Base-by-base conservation (phyloP, 2,113 vertebrate species). In the Circaetus cinerascens region DNA sequence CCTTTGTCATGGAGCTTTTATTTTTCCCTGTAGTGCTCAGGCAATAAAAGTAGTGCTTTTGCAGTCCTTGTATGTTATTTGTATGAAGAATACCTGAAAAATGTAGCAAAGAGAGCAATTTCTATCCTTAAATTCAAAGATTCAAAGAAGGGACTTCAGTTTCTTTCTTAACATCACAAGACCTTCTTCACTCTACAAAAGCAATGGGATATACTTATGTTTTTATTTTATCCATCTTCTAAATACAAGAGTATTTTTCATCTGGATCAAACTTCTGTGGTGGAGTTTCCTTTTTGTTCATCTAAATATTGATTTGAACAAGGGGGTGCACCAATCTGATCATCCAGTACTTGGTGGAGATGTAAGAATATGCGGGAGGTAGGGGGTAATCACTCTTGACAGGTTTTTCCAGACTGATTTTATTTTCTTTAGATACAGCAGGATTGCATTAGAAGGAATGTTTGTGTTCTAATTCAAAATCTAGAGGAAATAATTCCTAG, bases 401-500 rank as follows among this genome's bases (percentile, higher is more conserved):
- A 41, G 48, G 2, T 53, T 94, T 90, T 91, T 60, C 21, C 13
- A 19, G 41, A 16, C 40, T 83, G 43, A 45, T 80, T 84, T 86
- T 69, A 10, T 73, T 90, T 93, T 87, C 34, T 56, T 88, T 50
- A 72, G 57, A 18, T 76, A n/a, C 4, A 80, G 27, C 41, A 64
- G 57, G 23, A 27, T 82, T 72, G 36, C 46, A 32, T 59, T 82
- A 34, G 62, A 73, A 68, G 36, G 64, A 73, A 43, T 50, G 15
- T 10, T 45, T 76, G 40, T 96, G 55, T 76, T 80, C 22, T 68
- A 6, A 43, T 95, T 76, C 43, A 25, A 75, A 89, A 89, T 85
- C 26, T 48, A 75, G 73, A 41, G 38, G 74, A 75, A 77, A 63
- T 36, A 13, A 45, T 59, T 81, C n/a, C 75, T 64, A 26, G 60